Evolutionary conservation across 2,797 vertebrate species (phyloP).

Genomic region (Sphenodon punctatus): DNA sequence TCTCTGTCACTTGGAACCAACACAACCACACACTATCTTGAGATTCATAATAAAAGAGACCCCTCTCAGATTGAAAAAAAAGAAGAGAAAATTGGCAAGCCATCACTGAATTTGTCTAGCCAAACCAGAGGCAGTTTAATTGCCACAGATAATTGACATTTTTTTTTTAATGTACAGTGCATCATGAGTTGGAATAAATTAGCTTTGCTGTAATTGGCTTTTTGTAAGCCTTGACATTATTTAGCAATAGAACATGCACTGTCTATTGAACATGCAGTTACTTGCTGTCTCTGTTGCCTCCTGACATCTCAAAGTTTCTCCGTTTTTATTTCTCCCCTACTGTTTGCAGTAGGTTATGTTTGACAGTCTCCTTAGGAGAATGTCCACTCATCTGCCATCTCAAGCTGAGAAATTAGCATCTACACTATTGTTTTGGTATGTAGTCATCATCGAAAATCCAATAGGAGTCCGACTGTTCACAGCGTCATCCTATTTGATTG

Average conservation of each 20-base stretch:
- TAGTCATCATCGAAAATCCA: background rate
- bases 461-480: background rate
- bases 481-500: background rate
- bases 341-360: background rate
- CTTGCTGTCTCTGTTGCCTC: background rate
- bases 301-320: background rate
- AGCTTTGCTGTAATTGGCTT: background rate
- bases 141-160: background rate
- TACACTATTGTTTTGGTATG: background rate
- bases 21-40: too few relatives aligned
- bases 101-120: background rate
- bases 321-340: background rate
- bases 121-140: background rate
- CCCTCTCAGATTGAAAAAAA: too few relatives aligned
- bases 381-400: background rate
- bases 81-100: background rate
- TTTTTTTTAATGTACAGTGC: background rate
- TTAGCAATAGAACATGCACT: background rate
- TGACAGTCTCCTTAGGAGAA: background rate
- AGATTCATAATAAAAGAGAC: background rate
- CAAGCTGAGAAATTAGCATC: background rate
- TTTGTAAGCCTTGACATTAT: background rate
- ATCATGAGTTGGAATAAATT: background rate
- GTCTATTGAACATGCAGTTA: background rate
- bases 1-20: too few relatives aligned